Evolutionary conservation across 2,113 vertebrate genomes (phyloP).

Genomic region (Xenus cinereus): DNA sequence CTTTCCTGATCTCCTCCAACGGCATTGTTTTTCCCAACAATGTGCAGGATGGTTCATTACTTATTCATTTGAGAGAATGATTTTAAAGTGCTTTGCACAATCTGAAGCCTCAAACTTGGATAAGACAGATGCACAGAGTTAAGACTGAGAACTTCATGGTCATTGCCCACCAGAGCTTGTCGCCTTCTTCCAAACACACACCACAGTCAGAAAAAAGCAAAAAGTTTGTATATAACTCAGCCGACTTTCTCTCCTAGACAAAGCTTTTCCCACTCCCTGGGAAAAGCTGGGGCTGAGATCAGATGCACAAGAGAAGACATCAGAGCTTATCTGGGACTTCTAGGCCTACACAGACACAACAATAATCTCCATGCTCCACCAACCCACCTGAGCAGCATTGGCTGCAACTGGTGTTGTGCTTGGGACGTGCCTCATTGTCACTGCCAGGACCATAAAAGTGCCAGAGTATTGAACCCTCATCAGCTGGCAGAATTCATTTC

Average conservation of each 20-base stretch:
- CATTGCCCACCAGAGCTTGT: neutral
- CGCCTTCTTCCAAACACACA: neutral
- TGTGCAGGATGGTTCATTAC: neutral
- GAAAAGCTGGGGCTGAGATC: neutral
- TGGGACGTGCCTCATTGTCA: neutral
- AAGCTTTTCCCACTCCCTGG: neutral
- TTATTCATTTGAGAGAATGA: neutral
- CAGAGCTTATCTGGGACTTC: neutral
- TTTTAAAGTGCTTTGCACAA: neutral
- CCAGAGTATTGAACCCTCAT: neutral
- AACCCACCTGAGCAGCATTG: neutral
- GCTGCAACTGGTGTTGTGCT: neutral
- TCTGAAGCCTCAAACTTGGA: neutral
- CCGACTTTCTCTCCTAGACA: neutral
- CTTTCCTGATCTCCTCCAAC: neutral
- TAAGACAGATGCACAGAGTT: neutral
- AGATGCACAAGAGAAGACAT: neutral
- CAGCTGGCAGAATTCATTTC: neutral
- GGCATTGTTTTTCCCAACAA: neutral
- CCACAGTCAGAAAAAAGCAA: neutral
- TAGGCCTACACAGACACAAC: neutral
- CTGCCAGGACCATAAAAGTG: neutral
- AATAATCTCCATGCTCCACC: neutral
- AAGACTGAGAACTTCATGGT: neutral
- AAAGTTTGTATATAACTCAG: neutral